A percentile compares a stretch with the other conserved stretches of the same genome.
These are phyloP conservation scores for Antidorcas marsupialis DNA, from an alignment of 2,113 vertebrate genomes.

Conservation along the genomic window DNA sequence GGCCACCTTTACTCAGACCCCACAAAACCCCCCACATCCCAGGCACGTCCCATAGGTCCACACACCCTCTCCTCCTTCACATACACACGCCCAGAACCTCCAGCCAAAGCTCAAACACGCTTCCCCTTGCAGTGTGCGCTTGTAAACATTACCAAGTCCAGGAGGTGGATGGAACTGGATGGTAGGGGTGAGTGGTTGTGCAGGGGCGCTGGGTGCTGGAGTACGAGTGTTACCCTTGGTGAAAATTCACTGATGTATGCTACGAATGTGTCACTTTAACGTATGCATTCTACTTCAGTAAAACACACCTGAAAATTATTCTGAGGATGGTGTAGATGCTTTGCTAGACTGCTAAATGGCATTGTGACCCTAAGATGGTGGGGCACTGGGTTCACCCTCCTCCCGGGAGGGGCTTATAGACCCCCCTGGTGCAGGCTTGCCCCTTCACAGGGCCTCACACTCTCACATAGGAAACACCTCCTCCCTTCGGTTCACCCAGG, in stretches of 20 bases:
- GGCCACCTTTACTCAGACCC: not conserved
- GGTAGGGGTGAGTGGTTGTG: not conserved
- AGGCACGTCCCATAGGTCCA: not conserved
- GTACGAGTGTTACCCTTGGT: not conserved
- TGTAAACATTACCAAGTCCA: not conserved
- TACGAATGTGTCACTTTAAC: not conserved
- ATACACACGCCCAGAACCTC: not conserved
- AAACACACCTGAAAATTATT: not conserved
- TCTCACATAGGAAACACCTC: not conserved
- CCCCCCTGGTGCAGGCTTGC: no score
- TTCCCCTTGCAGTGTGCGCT: no score
- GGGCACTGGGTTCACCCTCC: not conserved
- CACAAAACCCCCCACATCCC: not conserved
- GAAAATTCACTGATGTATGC: not conserved
- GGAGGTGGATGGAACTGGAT: not conserved
- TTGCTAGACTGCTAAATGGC: not conserved
- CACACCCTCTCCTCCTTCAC: not conserved
- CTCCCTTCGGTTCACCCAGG: not conserved
- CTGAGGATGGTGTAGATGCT: not conserved
- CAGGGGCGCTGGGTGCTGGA: not conserved
- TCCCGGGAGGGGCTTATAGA: not conserved
- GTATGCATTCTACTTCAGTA: not conserved
- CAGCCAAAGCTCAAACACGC: fast-evolving
- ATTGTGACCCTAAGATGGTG: not conserved
- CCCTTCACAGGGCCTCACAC: not conserved